phyloP scores from a whole-genome alignment of 2,888 invertebrate genomes.

The Colostygia pectinataria region DNA sequence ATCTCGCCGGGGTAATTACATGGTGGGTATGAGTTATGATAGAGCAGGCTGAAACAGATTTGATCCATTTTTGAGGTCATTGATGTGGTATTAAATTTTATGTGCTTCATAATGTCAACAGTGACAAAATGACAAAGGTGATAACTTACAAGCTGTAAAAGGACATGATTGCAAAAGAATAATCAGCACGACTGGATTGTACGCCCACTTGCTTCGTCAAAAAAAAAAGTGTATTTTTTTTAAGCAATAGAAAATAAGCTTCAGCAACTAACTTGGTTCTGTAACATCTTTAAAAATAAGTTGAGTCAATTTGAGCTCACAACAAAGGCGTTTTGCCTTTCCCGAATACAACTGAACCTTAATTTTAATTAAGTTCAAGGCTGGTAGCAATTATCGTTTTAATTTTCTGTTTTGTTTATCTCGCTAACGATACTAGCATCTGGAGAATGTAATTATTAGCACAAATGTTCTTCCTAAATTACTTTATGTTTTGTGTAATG shows the following conservation, averaged over 20 bases:
- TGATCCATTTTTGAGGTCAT: not conserved
- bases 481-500: too few relatives aligned
- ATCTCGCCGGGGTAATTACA: not conserved
- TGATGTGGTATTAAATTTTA: too few relatives aligned
- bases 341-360: constrained; percentile 17
- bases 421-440: constrained; percentile 11
- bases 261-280: not conserved
- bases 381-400: constrained; percentile 20
- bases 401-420: constrained; percentile 19
- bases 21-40: constrained; percentile 1
- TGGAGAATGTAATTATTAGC: constrained; percentile 9
- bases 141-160: too few relatives aligned
- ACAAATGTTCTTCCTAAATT: too few relatives aligned
- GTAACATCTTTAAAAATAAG: constrained; percentile 8
- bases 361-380: constrained; percentile 22
- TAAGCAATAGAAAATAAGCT: not conserved
- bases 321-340: constrained; percentile 14
- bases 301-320: constrained; percentile 7
- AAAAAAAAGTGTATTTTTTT: too few relatives aligned
- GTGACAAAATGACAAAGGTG: too few relatives aligned
- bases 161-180: too few relatives aligned
- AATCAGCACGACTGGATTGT: too few relatives aligned
- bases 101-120: too few relatives aligned
- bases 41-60: not conserved
- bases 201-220: too few relatives aligned